Evolutionary conservation across 2,797 vertebrate genomes (phyloP).

Genomic region (Leuciscus waleckii): DNA sequence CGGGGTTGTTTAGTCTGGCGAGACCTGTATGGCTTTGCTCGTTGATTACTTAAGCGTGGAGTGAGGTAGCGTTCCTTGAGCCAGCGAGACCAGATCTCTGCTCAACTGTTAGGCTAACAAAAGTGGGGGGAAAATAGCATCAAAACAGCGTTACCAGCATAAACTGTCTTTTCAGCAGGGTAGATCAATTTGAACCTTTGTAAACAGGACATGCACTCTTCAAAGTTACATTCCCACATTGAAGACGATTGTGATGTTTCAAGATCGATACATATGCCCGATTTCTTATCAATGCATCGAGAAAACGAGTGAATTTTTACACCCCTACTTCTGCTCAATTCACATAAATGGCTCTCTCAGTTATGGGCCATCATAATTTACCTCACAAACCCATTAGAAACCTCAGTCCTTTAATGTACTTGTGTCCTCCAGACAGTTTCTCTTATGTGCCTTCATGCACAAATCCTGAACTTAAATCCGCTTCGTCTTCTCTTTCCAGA

Average conservation of each 20-base stretch:
- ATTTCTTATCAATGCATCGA: neutral
- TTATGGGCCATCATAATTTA: conserved; percentile 12
- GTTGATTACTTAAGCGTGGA: conserved; percentile 22
- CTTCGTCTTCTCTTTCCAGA: conserved; percentile 9
- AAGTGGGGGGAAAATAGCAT: neutral
- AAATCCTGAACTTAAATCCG: neutral
- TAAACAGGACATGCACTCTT: neutral
- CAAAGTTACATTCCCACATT: neutral
- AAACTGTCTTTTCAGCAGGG: neutral
- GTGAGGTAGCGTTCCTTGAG: neutral
- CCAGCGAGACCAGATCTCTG: neutral
- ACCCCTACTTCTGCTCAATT: neutral
- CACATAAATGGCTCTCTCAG: neutral
- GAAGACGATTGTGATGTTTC: neutral
- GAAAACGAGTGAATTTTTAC: neutral
- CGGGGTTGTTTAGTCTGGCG: conserved; percentile 41
- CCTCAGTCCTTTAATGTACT: conserved; percentile 11
- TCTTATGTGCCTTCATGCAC: neutral
- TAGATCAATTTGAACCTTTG: neutral
- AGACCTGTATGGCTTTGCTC: conserved; percentile 24
- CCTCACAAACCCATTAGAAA: conserved; percentile 25
- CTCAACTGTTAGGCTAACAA: neutral
- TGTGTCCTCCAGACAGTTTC: conserved; percentile 19
- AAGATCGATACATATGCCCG: neutral
- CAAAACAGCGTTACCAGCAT: neutral